A percentile compares a stretch with the other conserved stretches of the same genome.
Evolutionary conservation across 2,888 invertebrate species (phyloP).

Genomic region (Acleris cristana): DNA sequence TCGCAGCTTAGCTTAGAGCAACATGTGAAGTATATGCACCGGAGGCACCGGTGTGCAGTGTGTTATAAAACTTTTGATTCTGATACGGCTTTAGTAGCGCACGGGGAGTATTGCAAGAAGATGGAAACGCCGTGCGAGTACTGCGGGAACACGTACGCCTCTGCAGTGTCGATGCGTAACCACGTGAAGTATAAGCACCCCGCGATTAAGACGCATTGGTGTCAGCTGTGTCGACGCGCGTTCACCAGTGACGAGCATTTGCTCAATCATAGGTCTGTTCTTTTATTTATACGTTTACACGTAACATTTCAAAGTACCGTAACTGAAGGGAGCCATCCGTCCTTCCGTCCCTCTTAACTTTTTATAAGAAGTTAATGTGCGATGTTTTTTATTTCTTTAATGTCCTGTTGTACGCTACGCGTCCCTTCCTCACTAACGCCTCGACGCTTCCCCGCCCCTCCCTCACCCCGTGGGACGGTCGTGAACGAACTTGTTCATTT

Average conservation of each 20-base stretch:
- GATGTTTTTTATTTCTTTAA: too few species aligned
- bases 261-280: constrained; percentile 52
- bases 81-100: constrained; percentile 46
- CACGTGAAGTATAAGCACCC: constrained; percentile 67
- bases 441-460: too few species aligned
- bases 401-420: too few species aligned
- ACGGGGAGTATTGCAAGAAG: constrained; percentile 53
- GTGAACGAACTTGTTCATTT: too few species aligned
- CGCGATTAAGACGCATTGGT: constrained; percentile 51
- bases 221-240: constrained; percentile 57
- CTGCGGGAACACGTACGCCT: constrained; percentile 60
- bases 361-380: too few species aligned
- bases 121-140: constrained; percentile 52
- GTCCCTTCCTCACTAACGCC: too few species aligned
- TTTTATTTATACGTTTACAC: background rate
- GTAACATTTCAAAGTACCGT: too few species aligned
- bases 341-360: too few species aligned
- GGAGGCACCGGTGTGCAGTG: constrained; percentile 56
- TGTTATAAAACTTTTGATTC: constrained; percentile 62
- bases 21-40: constrained; percentile 66
- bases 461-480: too few species aligned
- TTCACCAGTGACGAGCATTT: constrained; percentile 56
- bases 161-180: constrained; percentile 57
- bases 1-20: constrained; percentile 64
- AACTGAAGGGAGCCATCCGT: too few species aligned